These are phyloP conservation scores for Andrena haemorrhoa DNA, from an alignment of 2,888 invertebrate genomes.

Conservation along the genomic window DNA sequence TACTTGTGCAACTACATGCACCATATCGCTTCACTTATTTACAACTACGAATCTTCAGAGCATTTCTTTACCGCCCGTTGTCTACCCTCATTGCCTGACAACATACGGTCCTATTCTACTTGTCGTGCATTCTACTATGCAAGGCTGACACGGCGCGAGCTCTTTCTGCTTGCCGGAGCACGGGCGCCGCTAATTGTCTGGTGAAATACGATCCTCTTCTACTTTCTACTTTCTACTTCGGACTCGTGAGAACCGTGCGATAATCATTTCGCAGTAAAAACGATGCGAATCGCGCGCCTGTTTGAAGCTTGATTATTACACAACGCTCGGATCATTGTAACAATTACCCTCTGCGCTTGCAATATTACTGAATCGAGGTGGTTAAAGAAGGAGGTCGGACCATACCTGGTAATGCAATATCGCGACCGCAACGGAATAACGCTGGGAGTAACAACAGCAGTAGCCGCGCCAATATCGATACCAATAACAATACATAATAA, in stretches of 20 bases:
- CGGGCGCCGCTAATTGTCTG: neutral
- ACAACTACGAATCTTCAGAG: neutral
- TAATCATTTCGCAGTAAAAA: no score
- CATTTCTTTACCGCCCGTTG: neutral
- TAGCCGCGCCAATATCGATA: constrained; percentile 15
- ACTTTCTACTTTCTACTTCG: neutral
- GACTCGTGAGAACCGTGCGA: neutral
- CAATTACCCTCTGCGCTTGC: no score
- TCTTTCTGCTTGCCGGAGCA: neutral
- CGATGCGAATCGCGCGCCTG: no score
- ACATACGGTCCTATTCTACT: neutral
- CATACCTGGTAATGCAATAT: neutral
- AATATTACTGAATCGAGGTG: neutral
- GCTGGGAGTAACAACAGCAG: neutral
- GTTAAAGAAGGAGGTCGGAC: neutral
- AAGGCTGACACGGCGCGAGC: neutral
- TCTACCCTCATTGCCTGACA: neutral
- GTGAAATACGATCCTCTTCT: neutral
- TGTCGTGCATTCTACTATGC: neutral
- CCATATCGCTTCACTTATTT: neutral
- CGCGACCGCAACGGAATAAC: neutral
- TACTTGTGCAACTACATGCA: constrained; percentile 12
- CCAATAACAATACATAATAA: constrained; percentile 40
- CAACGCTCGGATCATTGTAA: no score
- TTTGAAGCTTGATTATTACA: no score